These are phyloP conservation scores for Cricetomys ansorgei DNA, from an alignment of 2,113 vertebrate genomes.

Conservation along the genomic window DNA sequence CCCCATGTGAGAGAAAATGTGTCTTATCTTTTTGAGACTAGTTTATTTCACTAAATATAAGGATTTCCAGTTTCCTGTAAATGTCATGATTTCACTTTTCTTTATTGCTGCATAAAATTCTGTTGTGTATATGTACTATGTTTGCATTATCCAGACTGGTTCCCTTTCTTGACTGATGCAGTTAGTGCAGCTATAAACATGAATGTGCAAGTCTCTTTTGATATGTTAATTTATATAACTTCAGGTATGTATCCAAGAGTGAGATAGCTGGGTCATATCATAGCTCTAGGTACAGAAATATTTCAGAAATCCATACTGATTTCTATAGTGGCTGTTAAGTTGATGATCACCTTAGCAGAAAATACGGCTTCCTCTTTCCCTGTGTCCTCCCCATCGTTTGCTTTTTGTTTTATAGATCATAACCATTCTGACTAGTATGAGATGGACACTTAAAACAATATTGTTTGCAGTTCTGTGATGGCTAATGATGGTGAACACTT, in stretches of 20 bases:
- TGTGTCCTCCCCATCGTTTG: neutral
- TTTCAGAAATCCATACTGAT: neutral
- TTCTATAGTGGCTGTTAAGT: neutral
- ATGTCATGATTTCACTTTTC: neutral
- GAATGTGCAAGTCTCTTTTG: neutral
- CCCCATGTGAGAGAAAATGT: neutral
- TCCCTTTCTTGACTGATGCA: neutral
- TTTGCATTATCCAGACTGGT: neutral
- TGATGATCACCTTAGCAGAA: neutral
- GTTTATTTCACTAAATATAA: neutral
- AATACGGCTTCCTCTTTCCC: neutral
- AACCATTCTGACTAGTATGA: neutral
- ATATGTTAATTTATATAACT: neutral
- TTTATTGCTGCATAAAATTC: neutral
- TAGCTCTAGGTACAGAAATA: neutral
- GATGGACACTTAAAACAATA: neutral
- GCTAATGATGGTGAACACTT: too few species aligned
- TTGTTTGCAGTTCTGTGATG: neutral
- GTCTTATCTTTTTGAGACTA: neutral
- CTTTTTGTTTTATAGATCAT: neutral
- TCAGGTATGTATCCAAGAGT: neutral
- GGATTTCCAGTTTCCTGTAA: neutral
- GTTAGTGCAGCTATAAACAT: neutral
- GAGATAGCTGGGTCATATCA: neutral
- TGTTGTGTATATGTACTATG: neutral